These are phyloP conservation scores for Drosophila tsacasi DNA, from an alignment of 1,140 invertebrate species.

Conservation along the genomic window DNA sequence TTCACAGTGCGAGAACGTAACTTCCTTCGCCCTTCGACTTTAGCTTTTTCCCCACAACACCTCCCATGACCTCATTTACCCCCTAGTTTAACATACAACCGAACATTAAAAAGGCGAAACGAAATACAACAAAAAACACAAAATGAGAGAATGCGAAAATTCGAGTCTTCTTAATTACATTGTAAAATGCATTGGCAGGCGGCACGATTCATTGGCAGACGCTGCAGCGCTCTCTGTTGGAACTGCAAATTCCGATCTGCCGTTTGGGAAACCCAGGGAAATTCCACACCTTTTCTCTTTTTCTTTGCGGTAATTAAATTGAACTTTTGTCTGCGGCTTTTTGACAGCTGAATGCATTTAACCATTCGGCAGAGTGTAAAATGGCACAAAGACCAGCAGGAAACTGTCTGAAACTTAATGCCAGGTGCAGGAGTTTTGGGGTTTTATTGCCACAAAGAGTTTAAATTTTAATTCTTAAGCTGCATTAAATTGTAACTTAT, in stretches of 20 bases:
- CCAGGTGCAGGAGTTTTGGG: not conserved
- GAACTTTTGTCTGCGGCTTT: constrained; percentile 60
- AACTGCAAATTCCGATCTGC: constrained; percentile 8
- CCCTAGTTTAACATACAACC: constrained; percentile 8
- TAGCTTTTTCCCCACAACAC: constrained; percentile 7
- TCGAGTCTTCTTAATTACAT: constrained; percentile 58
- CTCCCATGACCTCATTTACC: constrained; percentile 32
- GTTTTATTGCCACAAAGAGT: not conserved
- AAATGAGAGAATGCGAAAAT: constrained; percentile 15
- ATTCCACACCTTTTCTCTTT: constrained; percentile 20
- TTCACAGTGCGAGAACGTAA: constrained; percentile 28
- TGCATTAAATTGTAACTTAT: not conserved
- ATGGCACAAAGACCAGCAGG: constrained; percentile 35
- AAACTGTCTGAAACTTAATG: constrained; percentile 5
- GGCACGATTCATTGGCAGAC: constrained; percentile 34
- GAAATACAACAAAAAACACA: not conserved
- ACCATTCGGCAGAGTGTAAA: constrained; percentile 46
- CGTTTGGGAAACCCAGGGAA: constrained; percentile 4
- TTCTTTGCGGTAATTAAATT: constrained; percentile 61
- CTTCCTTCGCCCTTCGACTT: constrained; percentile 29
- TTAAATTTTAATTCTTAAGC: not conserved
- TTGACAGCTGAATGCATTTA: constrained; percentile 56
- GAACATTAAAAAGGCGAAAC: not conserved
- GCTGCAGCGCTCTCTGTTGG: not conserved
- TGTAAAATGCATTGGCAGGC: constrained; percentile 59